phyloP scores from a whole-genome alignment of 2,888 invertebrate species.

The Venusia cambrica region DNA sequence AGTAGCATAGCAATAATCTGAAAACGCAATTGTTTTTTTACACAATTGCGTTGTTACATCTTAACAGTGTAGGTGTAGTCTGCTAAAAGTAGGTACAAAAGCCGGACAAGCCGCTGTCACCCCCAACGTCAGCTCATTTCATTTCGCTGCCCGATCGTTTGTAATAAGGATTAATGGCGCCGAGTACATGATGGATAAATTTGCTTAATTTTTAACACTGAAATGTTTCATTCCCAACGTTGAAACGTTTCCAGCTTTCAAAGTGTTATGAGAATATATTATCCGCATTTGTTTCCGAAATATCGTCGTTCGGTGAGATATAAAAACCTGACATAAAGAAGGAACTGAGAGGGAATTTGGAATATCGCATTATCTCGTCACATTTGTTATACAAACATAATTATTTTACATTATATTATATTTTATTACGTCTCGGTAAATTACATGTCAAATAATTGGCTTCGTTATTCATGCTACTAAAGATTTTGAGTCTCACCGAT shows the following conservation, averaged over 20 bases:
- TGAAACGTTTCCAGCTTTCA: slow-evolving; percentile 20
- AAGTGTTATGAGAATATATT: slow-evolving; percentile 30
- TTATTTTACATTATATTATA: too few species aligned
- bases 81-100: slow-evolving; percentile 1
- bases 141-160: slow-evolving; percentile 41
- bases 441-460: too few species aligned
- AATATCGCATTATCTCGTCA: not conserved
- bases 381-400: too few species aligned
- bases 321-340: slow-evolving; percentile 11
- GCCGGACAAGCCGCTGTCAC: slow-evolving; percentile 5
- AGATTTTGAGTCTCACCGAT: too few species aligned
- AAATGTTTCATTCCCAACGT: slow-evolving; percentile 19
- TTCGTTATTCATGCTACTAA: too few species aligned
- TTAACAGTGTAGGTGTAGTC: too few species aligned
- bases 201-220: slow-evolving; percentile 33
- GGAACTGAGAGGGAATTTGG: not conserved
- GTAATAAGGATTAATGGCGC: slow-evolving; percentile 48
- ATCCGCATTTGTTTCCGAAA: slow-evolving; percentile 21
- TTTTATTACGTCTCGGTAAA: too few species aligned
- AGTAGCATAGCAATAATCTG: too few species aligned
- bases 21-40: too few species aligned
- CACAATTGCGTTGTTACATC: too few species aligned
- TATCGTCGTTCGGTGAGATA: slow-evolving; percentile 18
- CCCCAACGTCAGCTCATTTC: slow-evolving; percentile 40
- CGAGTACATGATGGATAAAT: slow-evolving; percentile 38